Percentiles rank a stretch among this genome's conserved stretches.
Conservation (phyloP, 2,888 invertebrate species). For the Apodemia duryi region DNA sequence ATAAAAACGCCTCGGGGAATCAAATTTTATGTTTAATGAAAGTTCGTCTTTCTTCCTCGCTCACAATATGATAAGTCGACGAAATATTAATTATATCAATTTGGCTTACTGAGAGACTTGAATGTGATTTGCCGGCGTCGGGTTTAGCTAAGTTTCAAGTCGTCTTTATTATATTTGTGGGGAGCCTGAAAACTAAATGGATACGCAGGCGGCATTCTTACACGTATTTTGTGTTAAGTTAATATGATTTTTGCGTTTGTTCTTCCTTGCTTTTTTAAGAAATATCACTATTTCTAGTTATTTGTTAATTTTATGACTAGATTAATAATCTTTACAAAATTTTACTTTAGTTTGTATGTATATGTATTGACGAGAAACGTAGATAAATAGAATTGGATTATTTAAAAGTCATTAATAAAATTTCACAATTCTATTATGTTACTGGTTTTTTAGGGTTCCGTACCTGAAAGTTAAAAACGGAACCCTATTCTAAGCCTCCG, state of each 20-base stretch:
- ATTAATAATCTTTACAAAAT: too few species aligned
- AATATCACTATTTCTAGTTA: too few species aligned
- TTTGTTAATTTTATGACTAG: too few species aligned
- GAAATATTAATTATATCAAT: conserved; percentile 54
- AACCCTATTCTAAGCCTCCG: too few species aligned
- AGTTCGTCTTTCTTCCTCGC: conserved; percentile 21
- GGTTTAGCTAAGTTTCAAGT: conserved; percentile 2
- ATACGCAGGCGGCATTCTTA: background rate
- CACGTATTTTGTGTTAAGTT: background rate
- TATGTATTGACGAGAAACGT: too few species aligned
- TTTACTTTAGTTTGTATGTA: too few species aligned
- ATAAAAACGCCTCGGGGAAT: conserved; percentile 55
- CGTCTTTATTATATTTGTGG: conserved; percentile 11
- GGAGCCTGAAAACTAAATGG: background rate
- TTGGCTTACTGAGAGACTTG: conserved; percentile 26
- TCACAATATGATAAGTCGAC: conserved; percentile 44
- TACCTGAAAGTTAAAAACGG: too few species aligned
- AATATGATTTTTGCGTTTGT: background rate
- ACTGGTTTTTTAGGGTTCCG: too few species aligned
- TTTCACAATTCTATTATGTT: too few species aligned
- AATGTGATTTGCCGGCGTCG: background rate
- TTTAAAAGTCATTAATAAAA: too few species aligned
- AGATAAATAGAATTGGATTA: too few species aligned
- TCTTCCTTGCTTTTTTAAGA: too few species aligned
- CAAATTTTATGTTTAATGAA: conserved; percentile 46